phyloP scores from a whole-genome alignment of 1,140 invertebrate genomes.

The Drosophila albomicans region DNA sequence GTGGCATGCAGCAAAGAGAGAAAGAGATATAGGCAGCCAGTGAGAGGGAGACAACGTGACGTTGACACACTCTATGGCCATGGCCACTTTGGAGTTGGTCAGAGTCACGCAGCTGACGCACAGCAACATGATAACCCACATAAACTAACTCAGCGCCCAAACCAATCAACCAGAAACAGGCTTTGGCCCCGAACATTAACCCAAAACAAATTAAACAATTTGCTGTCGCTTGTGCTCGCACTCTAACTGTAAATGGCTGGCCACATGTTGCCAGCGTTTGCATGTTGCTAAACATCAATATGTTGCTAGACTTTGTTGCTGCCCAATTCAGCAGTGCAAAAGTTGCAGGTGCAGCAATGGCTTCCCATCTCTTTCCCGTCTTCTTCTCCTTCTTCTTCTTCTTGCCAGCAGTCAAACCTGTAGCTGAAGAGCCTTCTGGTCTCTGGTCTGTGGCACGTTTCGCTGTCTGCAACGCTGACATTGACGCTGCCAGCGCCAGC shows the following conservation, averaged over 20 bases:
- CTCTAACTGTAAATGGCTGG: constrained; percentile 31
- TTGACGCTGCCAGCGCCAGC: constrained; percentile 61
- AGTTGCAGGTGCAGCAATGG: constrained; percentile 12
- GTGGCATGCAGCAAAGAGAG: constrained; percentile 16
- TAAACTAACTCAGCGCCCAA: constrained; percentile 28
- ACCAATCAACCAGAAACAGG: constrained; percentile 67
- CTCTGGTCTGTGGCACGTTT: constrained; percentile 36
- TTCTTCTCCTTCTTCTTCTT: not conserved
- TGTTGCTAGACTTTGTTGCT: not conserved
- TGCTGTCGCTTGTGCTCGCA: constrained; percentile 23
- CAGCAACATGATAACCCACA: constrained; percentile 65
- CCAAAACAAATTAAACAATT: constrained; percentile 75
- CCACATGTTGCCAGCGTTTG: constrained; percentile 1
- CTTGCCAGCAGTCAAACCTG: constrained; percentile 25
- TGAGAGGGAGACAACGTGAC: constrained; percentile 61
- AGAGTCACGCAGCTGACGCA: constrained; percentile 67
- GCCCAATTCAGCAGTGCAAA: not conserved
- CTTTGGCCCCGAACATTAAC: constrained; percentile 55
- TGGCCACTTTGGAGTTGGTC: constrained; percentile 48
- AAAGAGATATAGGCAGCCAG: not conserved
- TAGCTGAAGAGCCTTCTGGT: constrained; percentile 1
- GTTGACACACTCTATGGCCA: constrained; percentile 64
- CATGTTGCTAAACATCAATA: constrained; percentile 4
- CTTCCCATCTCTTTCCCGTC: constrained; percentile 8
- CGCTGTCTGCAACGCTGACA: constrained; percentile 36